phyloP scores from a whole-genome alignment of 2,113 vertebrate species.

The Pantherophis guttatus region DNA sequence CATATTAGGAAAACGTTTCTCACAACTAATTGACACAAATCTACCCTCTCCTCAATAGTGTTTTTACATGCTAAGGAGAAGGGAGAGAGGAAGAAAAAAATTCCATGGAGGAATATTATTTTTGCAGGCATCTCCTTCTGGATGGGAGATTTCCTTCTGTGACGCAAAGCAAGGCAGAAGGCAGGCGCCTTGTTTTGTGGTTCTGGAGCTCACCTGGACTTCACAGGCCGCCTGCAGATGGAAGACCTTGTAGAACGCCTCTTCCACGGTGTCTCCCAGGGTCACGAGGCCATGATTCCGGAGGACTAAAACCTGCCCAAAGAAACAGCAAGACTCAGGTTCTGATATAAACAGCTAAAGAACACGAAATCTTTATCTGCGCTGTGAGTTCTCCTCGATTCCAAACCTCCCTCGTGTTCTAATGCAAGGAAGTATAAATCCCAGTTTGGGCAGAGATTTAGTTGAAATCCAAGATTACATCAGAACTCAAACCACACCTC shows the following conservation, averaged over 20 bases:
- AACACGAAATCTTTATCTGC: no score
- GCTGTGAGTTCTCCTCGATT: not conserved
- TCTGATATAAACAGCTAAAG: not conserved
- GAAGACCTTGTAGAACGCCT: slow-evolving; percentile 93
- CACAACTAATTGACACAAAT: not conserved
- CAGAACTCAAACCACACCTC: no score
- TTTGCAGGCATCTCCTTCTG: not conserved
- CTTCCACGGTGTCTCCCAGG: slow-evolving; percentile 90
- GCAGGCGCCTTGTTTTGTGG: no score
- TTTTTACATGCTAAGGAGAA: no score
- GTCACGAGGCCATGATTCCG: slow-evolving; percentile 94
- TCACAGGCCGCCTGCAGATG: slow-evolving; percentile 95
- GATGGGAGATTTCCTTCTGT: no score
- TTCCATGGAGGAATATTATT: no score
- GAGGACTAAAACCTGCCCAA: slow-evolving; percentile 86
- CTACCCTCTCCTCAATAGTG: not conserved
- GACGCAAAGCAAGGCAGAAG: not conserved
- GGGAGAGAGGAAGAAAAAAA: not conserved
- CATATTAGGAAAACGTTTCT: not conserved
- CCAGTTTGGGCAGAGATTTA: not conserved
- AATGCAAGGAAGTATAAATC: not conserved
- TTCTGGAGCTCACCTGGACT: slow-evolving; percentile 80
- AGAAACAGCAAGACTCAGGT: not conserved
- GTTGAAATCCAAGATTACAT: not conserved
- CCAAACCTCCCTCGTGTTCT: not conserved